A percentile compares a stretch with the other conserved stretches of the same genome.
phyloP scores from a whole-genome alignment of 2,797 vertebrate genomes.

The Coregonus ussuriensis region DNA sequence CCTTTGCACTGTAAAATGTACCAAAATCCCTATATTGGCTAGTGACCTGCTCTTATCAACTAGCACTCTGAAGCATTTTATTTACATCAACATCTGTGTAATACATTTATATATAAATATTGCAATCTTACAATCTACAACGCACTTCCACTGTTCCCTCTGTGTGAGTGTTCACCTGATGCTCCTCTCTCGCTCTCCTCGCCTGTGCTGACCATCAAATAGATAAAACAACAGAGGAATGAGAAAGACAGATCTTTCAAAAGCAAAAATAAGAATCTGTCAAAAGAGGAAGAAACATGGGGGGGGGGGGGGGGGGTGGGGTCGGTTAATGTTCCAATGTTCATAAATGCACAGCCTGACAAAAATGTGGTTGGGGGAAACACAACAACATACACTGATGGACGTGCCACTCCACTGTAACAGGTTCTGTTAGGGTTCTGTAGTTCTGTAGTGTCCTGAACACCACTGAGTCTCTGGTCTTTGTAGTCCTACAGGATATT shows the following conservation, averaged over 20 bases:
- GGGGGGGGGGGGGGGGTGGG: too few relatives aligned
- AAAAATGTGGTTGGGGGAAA: conserved; percentile 10
- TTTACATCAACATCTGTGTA: conserved; percentile 80
- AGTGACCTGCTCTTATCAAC: conserved; percentile 72
- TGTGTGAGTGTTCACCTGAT: conserved; percentile 76
- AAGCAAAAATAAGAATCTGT: conserved; percentile 43
- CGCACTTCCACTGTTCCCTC: conserved; percentile 57
- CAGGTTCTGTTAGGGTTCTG: not conserved
- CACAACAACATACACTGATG: not conserved
- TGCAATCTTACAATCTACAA: conserved; percentile 73
- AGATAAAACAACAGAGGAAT: conserved; percentile 61
- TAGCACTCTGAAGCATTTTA: conserved; percentile 80
- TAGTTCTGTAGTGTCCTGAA: not conserved
- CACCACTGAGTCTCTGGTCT: not conserved
- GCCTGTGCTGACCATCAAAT: conserved; percentile 65
- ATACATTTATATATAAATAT: conserved; percentile 79
- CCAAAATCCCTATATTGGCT: conserved; percentile 71
- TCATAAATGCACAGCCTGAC: not conserved
- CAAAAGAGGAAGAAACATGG: conserved; percentile 28
- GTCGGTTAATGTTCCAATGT: not conserved
- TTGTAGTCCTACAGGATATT: not conserved
- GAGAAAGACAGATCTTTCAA: conserved; percentile 59
- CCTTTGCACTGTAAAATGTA: conserved; percentile 68
- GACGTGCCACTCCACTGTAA: not conserved
- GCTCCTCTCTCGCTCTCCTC: conserved; percentile 37